Base-by-base conservation (phyloP, 2,113 vertebrate species). In the Lanius ludovicianus region DNA sequence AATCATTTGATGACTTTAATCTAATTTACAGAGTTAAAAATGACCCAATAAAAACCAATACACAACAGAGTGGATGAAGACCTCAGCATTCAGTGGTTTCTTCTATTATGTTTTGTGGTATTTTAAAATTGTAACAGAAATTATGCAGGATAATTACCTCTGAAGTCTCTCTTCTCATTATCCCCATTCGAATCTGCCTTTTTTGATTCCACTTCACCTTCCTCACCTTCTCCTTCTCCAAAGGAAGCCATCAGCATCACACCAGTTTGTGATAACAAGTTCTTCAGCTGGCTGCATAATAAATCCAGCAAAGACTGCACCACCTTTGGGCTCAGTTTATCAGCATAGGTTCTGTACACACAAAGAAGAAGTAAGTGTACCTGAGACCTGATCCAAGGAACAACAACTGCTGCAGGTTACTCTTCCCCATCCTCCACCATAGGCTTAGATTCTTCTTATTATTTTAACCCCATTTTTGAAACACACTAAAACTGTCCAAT, bases 231-330 rank as follows among this genome's bases (percentile, higher is more conserved):
- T 3, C 94, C 97, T 84, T 99, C 98, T 88, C 98, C 98, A 87
- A 98, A 98, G 33, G 98, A 96, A 35, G 98, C 97, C 93, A 99
- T 98, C 13, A 98, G 97, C 47, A 98, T 97, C n/a, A 99, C 98
- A 42, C 99, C 98, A 42, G 99, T 98, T 97, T 99, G 99, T 19
- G 99, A 99, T 8, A 99, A 97, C 69, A 99, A 98, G 95, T 99
- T 99, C 97, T 99, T 99, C 98, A 99, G 97, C 90, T 99, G 99
- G 94, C 99, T 99, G 93, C 99, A 99, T 7, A 99, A 98, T 35
- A 99, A 98, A 97, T 99, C 99, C 97, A 99, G 97, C 95, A 99
- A 97, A 18, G 99, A 98, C 20, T 99, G 99, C n/a, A 99, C 99
- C 80, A 99, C 99, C 91, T 99, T 99, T 7, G 99, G 99, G 89